Conservation (phyloP, 2,113 vertebrate genomes). For the Irena cyanogastra region DNA sequence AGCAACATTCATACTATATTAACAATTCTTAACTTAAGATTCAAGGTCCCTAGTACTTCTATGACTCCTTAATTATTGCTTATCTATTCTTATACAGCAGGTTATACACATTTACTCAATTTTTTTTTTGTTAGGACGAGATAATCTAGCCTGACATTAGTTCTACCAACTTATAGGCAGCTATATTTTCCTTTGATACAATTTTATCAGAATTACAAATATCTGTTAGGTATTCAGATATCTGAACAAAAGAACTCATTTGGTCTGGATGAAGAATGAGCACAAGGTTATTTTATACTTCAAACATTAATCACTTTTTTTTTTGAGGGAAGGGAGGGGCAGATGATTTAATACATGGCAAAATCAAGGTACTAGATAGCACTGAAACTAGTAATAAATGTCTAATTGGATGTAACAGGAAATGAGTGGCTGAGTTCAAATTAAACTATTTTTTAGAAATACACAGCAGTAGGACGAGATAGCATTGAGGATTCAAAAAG, state of each 20-base stretch:
- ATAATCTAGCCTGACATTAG: background rate
- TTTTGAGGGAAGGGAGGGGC: background rate
- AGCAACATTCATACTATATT: background rate
- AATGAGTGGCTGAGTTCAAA: slow-evolving; percentile 17
- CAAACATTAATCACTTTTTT: background rate
- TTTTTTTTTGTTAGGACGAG: background rate
- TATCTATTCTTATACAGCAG: background rate
- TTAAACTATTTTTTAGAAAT: slow-evolving; percentile 19
- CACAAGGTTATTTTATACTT: background rate
- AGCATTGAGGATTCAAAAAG: background rate
- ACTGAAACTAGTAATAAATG: background rate
- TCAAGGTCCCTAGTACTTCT: background rate
- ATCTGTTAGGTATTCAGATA: background rate
- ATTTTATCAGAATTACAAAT: background rate
- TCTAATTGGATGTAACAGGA: slow-evolving; percentile 19
- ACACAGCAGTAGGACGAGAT: background rate
- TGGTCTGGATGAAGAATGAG: background rate
- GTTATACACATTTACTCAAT: background rate
- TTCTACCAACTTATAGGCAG: background rate
- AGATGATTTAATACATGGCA: slow-evolving; percentile 3
- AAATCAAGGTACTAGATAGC: background rate
- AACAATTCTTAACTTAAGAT: background rate
- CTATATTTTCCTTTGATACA: background rate
- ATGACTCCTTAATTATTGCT: background rate
- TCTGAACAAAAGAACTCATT: background rate